Conservation (phyloP, 35 echinoderm and acorn worm species). For the Holothuria glaberrima region DNA sequence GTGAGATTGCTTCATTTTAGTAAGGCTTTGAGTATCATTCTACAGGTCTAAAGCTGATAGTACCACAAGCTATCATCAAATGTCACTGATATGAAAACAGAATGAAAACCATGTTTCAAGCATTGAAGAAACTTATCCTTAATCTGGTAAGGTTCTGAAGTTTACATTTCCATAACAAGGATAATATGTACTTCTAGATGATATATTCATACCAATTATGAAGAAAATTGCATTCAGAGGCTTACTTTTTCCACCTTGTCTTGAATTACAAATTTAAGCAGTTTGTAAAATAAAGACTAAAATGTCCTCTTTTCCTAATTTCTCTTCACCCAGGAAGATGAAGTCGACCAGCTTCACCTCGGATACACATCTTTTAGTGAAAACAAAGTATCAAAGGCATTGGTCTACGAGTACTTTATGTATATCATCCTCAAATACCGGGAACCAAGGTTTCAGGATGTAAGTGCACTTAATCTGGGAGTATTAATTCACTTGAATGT, state of each 20-base stretch:
- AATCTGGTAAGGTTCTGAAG: too few species aligned
- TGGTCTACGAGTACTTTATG: conserved; percentile 96
- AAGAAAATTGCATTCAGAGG: not conserved
- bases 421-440: conserved; percentile 95
- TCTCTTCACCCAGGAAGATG: conserved; percentile 78
- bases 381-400: conserved; percentile 91
- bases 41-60: too few species aligned
- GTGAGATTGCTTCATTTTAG: too few species aligned
- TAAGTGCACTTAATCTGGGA: too few species aligned
- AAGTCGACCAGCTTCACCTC: conserved; percentile 92
- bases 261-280: not conserved
- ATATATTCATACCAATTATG: not conserved
- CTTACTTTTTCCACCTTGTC: not conserved
- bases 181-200: too few species aligned
- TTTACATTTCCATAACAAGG: too few species aligned
- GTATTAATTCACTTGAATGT: too few species aligned
- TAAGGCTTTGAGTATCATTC: too few species aligned
- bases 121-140: too few species aligned
- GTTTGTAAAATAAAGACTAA: not conserved
- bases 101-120: too few species aligned
- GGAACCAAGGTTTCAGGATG: conserved; percentile 97
- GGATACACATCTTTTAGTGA: conserved; percentile 98
- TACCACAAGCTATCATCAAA: too few species aligned
- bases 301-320: conserved; percentile 15
- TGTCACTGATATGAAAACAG: too few species aligned